Percentiles rank a stretch among this genome's conserved stretches.
These are phyloP conservation scores for Meteorus cinctellus DNA, from an alignment of 2,888 invertebrate species.

Conservation along the genomic window DNA sequence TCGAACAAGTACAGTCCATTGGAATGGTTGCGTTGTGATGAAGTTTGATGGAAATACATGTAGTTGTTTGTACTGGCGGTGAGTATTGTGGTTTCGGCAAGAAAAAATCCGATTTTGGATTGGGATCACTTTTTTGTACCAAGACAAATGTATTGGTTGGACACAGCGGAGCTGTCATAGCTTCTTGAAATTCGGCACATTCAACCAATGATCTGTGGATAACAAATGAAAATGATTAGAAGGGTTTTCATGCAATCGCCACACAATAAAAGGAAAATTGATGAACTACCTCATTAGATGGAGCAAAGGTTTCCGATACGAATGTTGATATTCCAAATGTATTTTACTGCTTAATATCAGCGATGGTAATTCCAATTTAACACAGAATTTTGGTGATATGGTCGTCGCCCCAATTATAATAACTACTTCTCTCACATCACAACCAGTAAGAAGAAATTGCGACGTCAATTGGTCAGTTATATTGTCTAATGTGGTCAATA, in stretches of 20 bases:
- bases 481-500: constrained; percentile 58
- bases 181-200: constrained; percentile 67
- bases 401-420: constrained; percentile 71
- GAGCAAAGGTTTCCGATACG: constrained; percentile 66
- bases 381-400: constrained; percentile 67
- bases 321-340: constrained; percentile 67
- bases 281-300: constrained; percentile 68
- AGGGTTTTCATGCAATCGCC: background rate
- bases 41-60: constrained; percentile 62
- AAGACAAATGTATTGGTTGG: constrained; percentile 71
- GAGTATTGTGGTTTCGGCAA: constrained; percentile 67
- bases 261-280: background rate
- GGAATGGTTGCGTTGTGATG: constrained; percentile 54
- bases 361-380: constrained; percentile 63
- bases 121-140: constrained; percentile 65
- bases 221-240: constrained; percentile 4
- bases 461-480: constrained; percentile 62
- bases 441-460: constrained; percentile 60
- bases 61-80: constrained; percentile 51
- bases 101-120: constrained; percentile 64
- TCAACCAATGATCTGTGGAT: constrained; percentile 66
- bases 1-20: constrained; percentile 58
- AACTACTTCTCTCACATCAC: constrained; percentile 66
- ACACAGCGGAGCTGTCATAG: constrained; percentile 63
- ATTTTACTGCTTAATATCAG: constrained; percentile 62